Evolutionary conservation across 1,140 invertebrate species (phyloP).

Genomic region (Cyclina sinensis): DNA sequence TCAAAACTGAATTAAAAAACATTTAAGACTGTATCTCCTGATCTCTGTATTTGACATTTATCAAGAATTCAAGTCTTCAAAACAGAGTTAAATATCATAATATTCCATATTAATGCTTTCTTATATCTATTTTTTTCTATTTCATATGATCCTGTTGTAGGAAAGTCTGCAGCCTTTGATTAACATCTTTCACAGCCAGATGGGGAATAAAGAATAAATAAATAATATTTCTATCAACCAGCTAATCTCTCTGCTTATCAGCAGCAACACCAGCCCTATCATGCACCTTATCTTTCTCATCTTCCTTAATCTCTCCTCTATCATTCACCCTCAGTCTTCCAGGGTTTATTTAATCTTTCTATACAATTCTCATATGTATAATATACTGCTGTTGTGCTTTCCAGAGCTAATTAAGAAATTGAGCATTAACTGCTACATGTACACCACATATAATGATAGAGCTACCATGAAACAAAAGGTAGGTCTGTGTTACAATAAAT

Average conservation of each 20-base stretch:
- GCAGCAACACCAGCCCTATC: slow-evolving; percentile 13
- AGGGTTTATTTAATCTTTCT: neutral
- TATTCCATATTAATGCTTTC: no score
- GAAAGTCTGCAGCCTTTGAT: neutral
- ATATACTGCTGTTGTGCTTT: neutral
- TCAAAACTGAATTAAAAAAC: no score
- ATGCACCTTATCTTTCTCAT: neutral
- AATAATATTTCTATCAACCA: slow-evolving; percentile 22
- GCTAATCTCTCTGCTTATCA: neutral
- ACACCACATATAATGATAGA: no score
- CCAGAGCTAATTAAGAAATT: slow-evolving; percentile 38
- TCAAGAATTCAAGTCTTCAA: no score
- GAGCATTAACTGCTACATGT: neutral
- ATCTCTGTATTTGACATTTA: no score
- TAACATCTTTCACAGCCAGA: neutral
- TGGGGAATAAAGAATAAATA: slow-evolving; percentile 22
- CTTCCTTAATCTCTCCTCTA: neutral
- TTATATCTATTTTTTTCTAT: no score
- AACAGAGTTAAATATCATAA: no score
- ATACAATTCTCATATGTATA: slow-evolving; percentile 5
- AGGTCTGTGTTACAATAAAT: no score
- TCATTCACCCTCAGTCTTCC: neutral
- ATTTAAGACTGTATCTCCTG: no score
- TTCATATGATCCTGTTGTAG: no score
- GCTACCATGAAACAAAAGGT: no score